These are phyloP conservation scores for honey bee (Apis mellifera) DNA, from an alignment of 1,140 invertebrate genomes.

Conservation along the genomic window DNA sequence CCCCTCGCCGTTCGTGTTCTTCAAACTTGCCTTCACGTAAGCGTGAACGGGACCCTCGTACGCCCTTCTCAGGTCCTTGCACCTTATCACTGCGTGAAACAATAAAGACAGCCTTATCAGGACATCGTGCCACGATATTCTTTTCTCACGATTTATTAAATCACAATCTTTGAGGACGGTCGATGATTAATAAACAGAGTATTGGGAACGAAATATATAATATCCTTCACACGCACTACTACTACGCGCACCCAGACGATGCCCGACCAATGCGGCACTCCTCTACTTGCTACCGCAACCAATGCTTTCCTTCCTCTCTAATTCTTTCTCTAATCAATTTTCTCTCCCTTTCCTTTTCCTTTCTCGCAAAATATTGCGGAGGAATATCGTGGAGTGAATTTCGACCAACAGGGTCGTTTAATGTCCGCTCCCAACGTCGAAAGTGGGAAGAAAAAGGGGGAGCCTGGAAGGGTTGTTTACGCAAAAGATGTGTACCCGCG, in stretches of 20 bases:
- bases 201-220: too few species aligned
- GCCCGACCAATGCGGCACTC: slow-evolving; percentile 72
- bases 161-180: not conserved
- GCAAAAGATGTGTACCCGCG: slow-evolving; percentile 31
- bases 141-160: not conserved
- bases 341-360: not conserved
- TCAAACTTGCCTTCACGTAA: slow-evolving; percentile 79
- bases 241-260: slow-evolving; percentile 51
- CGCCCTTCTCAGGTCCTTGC: slow-evolving; percentile 76
- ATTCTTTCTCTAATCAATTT: too few species aligned
- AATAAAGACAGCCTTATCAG: slow-evolving; percentile 15
- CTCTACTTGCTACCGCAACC: slow-evolving; percentile 55
- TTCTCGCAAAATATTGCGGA: too few species aligned
- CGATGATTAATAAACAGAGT: too few species aligned
- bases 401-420: too few species aligned
- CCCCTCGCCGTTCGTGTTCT: slow-evolving; percentile 75
- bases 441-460: not conserved
- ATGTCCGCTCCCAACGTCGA: too few species aligned
- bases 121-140: not conserved
- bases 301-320: too few species aligned
- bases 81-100: slow-evolving; percentile 77
- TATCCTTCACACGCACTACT: slow-evolving; percentile 50
- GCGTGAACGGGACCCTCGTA: slow-evolving; percentile 79
- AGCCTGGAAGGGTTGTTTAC: slow-evolving; percentile 50
- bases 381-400: too few species aligned